Base-by-base conservation (phyloP, 2,797 vertebrate species). In the Myotis myotis region DNA sequence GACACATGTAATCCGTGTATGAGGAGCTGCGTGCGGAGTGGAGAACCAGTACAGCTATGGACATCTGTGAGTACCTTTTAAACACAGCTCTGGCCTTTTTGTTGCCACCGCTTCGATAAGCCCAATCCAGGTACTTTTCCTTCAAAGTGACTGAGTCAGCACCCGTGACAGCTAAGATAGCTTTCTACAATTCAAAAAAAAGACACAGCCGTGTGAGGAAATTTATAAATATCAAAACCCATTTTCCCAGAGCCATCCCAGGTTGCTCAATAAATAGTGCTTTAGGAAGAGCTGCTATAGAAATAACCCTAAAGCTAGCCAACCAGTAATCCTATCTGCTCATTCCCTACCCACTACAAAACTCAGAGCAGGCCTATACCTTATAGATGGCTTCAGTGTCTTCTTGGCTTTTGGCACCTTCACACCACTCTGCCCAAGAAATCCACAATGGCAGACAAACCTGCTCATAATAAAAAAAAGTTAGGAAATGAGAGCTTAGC, bases 121-220 rank as follows among this genome's bases (percentile, higher is more conserved):
- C 99, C 99, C 99, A 99, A 89, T 99, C 98, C 25, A 99, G 98
- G 97, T 99, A 99, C 95, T 97, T 97, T 75, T 99, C 99, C 98
- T 99, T 99, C 98, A 99, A 98, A 93, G 97, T 98, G 97, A 98
- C 97, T 88, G 99, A 98, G 96, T 99, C 98, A 30, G 97, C 91
- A 20, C 98, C 96, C 4, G 96, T 98, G 15, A 98, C 90, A 95
- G 98, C 98, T 95, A 91, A 38, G 71, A 99, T 92, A 79, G 98
- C 99, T 98, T 98, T 99, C 99, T 99, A 98, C 41, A 96, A 94
- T 87, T 89, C 89, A 97, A 97, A 3, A 53, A 97, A 38, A 84
- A 79, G 53, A 75, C 95, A 78, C 5, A 87, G 17, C 17, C 55
- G 2, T 25, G 1, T 80, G 8, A 93, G n/a, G 19, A 78, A 83